phyloP scores from a whole-genome alignment of 2,113 vertebrate genomes.

The Scomber scombrus region DNA sequence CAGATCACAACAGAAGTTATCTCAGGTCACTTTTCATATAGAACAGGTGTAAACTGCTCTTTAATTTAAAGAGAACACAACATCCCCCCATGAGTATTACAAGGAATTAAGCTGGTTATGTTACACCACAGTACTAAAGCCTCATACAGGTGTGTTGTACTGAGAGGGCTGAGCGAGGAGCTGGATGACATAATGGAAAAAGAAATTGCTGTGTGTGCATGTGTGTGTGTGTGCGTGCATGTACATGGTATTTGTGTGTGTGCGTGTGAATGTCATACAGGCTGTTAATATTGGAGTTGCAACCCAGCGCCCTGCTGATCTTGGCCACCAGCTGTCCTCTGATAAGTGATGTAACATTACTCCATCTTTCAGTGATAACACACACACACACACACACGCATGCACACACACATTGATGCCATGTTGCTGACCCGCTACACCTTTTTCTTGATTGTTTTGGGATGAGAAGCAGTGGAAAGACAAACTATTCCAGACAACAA shows the following conservation, averaged over 20 bases:
- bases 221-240: not conserved
- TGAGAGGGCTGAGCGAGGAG: constrained; percentile 3
- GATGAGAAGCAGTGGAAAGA: constrained; percentile 41
- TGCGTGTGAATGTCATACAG: constrained; percentile 33
- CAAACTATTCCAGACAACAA: constrained; percentile 30
- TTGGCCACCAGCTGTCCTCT: constrained; percentile 64
- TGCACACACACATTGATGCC: not conserved
- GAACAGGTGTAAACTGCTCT: too few relatives aligned
- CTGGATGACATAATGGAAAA: constrained; percentile 51
- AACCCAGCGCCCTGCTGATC: constrained; percentile 21
- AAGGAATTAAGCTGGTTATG: constrained; percentile 1
- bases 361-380: constrained; percentile 27
- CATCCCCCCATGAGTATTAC: not conserved
- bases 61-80: too few relatives aligned
- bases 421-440: constrained; percentile 10
- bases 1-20: too few relatives aligned
- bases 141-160: constrained; percentile 28
- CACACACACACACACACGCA: constrained; percentile 6
- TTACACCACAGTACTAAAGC: constrained; percentile 14
- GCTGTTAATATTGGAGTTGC: constrained; percentile 25
- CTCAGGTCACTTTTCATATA: too few relatives aligned
- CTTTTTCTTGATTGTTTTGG: constrained; percentile 6
- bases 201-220: constrained; percentile 11
- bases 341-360: constrained; percentile 57
- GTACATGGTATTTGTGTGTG: not conserved